These are phyloP conservation scores for Silurus meridionalis DNA, from an alignment of 2,113 vertebrate species.

Conservation along the genomic window DNA sequence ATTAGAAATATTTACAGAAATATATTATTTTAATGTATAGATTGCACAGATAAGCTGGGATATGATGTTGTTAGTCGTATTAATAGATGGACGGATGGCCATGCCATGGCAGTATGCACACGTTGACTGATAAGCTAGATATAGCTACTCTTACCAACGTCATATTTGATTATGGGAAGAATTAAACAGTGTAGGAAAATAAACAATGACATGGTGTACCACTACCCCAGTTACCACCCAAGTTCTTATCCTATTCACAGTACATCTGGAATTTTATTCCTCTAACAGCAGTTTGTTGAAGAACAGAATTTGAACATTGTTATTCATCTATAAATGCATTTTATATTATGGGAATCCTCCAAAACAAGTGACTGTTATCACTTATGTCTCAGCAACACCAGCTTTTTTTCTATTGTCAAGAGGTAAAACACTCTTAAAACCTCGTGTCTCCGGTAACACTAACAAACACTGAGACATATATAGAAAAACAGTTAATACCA, in stretches of 20 bases:
- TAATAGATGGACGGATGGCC: background rate
- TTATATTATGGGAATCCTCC: background rate
- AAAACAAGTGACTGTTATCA: background rate
- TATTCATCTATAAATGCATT: background rate
- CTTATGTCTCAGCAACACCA: background rate
- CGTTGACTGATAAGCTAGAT: background rate
- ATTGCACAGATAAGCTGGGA: too few species aligned
- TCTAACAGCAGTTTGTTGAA: background rate
- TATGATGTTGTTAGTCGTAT: background rate
- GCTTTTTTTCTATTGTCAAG: background rate
- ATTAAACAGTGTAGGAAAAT: background rate
- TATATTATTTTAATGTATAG: background rate
- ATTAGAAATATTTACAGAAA: too few species aligned
- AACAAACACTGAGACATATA: too few species aligned
- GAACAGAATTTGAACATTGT: background rate
- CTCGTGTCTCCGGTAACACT: too few species aligned
- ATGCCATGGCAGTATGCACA: background rate
- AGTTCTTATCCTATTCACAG: background rate
- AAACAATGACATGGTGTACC: too few species aligned
- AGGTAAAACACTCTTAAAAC: too few species aligned
- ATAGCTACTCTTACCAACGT: background rate
- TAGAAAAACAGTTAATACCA: background rate
- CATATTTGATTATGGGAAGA: background rate
- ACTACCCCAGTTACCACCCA: background rate
- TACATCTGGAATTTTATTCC: background rate